A percentile compares a stretch with the other conserved stretches of the same genome.
phyloP scores from a whole-genome alignment of 2,888 invertebrate species.

The Archaeoteleia sp. region DNA sequence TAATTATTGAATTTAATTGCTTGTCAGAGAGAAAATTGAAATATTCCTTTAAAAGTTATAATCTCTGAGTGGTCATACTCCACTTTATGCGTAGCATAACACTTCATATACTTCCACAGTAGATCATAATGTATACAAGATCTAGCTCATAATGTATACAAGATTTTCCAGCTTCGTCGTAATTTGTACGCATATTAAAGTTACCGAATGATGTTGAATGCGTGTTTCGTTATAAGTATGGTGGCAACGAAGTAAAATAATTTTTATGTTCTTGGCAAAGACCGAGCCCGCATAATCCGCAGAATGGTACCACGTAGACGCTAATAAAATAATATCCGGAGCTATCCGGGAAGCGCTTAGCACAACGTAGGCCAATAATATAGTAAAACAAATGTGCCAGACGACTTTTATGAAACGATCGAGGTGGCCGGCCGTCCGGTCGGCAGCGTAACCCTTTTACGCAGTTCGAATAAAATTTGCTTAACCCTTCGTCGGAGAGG shows the following conservation, averaged over 20 bases:
- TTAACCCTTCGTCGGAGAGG: slow-evolving; percentile 60
- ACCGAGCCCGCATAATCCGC: slow-evolving; percentile 47
- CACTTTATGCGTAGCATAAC: too few relatives aligned
- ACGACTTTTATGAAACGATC: slow-evolving; percentile 74
- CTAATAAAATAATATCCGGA: slow-evolving; percentile 66
- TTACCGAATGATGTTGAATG: not conserved
- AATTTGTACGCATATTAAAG: too few relatives aligned
- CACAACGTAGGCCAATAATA: slow-evolving; percentile 69
- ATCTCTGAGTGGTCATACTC: too few relatives aligned
- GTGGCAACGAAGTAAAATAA: slow-evolving; percentile 12
- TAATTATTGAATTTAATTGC: too few relatives aligned
- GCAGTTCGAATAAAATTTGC: slow-evolving; percentile 66
- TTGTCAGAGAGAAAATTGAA: too few relatives aligned
- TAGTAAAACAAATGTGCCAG: slow-evolving; percentile 74
- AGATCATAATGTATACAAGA: too few relatives aligned
- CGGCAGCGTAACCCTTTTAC: slow-evolving; percentile 53
- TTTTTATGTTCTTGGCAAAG: slow-evolving; percentile 21
- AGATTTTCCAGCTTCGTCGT: too few relatives aligned
- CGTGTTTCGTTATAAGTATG: too few relatives aligned
- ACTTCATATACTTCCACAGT: too few relatives aligned
- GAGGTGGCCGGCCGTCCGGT: slow-evolving; percentile 50
- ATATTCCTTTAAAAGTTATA: too few relatives aligned
- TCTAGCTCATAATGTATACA: too few relatives aligned
- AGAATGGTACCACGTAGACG: slow-evolving; percentile 58
- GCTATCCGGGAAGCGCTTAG: slow-evolving; percentile 54